Base-by-base conservation (phyloP, 2,888 invertebrate species). In the Dolichopus griseipennis region DNA sequence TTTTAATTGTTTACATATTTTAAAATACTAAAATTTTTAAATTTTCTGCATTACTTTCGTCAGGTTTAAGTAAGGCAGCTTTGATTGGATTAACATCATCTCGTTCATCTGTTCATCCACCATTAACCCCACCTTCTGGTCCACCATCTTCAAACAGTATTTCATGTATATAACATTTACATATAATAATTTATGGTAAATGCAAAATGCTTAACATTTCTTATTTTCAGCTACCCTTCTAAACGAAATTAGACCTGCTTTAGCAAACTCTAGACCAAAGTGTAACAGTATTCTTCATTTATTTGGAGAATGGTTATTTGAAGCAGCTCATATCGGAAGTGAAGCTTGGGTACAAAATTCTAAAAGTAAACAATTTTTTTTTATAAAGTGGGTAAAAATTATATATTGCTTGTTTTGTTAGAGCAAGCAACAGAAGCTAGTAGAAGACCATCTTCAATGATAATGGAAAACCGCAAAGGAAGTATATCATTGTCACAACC, bases 261-360 rank as follows among this genome's bases (percentile, higher is more conserved):
- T 92, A 72, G 90, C 92, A 1, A 86, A 89, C 21, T 85, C 88
- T 37, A 86, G 96, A 68, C 95, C 97, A 22, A 93, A 93, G 78
- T 95, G 95, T 75, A 97, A 97, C 82, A 96, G 96, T 72, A 91
- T 97, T 78, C 85, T 97, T 69, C 96, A 97, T 81, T 84, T 97
- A 73, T 96, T 97, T 81, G 97, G 97, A 1, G 92, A 94, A 77
- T 97, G 97, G 97, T 83, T 97, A 71, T 96, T 97, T 79, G 97
- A 97, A 80, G 96, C 96, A 7, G 92, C 96, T 3, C 90, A 96
- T 73, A 91, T 95, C 74, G 95, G 95, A 4, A 92, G 91, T 65
- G 89, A 89, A 69, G 79, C 81, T 65, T 85, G 85, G 85, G 76
- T 84, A 5, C 83, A 84, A 73, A 84, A 82, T 75, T 81, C 84